Base-by-base conservation (phyloP, 1,140 invertebrate genomes). In the Thereuonema tuberculata region DNA sequence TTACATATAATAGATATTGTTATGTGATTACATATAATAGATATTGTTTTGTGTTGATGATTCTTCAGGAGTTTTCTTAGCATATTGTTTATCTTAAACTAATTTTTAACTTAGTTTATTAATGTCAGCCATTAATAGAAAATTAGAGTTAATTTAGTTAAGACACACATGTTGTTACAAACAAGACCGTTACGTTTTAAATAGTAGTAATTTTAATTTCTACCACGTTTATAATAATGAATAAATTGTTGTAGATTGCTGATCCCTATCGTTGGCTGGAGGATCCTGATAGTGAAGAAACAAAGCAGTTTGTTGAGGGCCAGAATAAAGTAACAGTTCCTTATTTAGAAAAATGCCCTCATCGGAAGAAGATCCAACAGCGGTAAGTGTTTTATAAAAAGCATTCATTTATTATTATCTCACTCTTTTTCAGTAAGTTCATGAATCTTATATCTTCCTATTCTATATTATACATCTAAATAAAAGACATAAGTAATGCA, bases 211-310 rank as follows among this genome's bases (percentile, higher is more conserved):
- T 0, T 24, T 53, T 17, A 58, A 48, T 49, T 23, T 56, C 37
- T 50, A n/a, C 43, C 52, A 56, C 60, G 53, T 58, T 28, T n/a
- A 60, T 55, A 65, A n/a, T n/a, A n/a, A n/a, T n/a, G n/a, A n/a
- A 43, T n/a, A 43, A 43, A n/a, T 24, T 63, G 63, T 73, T 66
- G 59, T 59, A 95, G 90, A 79, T 98, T 61, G 60, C 72, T 63
- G 95, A 99, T 77, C 89, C 93, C 0, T 99, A 98, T 72, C 82
- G 93, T 50, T 98, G 93, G 93, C 72, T 99, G 24, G 96, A 99
- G 76, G 87, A 98, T 76, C 93, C 94, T 0, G 90, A 98, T 71
- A 79, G 85, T 0, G 80, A 85, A 63, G 92, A 98, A 75, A 97
- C 93, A 0, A 87, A 92, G 74, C 76, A 81, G 47, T 99, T 93